A percentile compares a stretch with the other conserved stretches of the same genome.
These are phyloP conservation scores for Stomorhina lunata DNA, from an alignment of 2,888 invertebrate species.

Conservation along the genomic window DNA sequence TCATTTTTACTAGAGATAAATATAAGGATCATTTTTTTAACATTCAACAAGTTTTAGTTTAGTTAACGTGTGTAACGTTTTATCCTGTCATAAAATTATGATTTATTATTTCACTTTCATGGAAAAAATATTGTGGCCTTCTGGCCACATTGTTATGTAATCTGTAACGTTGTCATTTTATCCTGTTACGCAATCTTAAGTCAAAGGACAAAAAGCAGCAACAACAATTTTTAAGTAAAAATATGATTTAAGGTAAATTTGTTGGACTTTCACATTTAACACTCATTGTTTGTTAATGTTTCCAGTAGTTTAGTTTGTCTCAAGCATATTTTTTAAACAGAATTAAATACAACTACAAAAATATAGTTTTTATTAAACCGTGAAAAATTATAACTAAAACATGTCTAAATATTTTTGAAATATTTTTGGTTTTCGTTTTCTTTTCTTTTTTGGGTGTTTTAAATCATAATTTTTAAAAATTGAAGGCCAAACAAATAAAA, in stretches of 20 bases:
- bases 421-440: neutral
- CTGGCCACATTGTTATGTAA: constrained; percentile 47
- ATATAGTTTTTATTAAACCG: neutral
- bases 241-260: constrained; percentile 16
- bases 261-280: constrained; percentile 53
- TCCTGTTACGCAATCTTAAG: constrained; percentile 41
- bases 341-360: neutral
- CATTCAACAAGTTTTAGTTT: neutral
- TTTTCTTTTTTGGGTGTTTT: neutral
- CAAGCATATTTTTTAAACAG: neutral
- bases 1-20: too few species aligned
- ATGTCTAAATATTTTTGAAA: constrained; percentile 9
- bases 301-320: neutral
- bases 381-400: constrained; percentile 48
- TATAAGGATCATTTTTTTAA: constrained; percentile 20
- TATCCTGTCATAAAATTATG: constrained; percentile 64
- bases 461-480: neutral
- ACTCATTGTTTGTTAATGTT: constrained; percentile 37
- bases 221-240: constrained; percentile 12
- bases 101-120: constrained; percentile 61
- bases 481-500: constrained; percentile 30
- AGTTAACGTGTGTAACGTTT: neutral
- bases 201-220: neutral
- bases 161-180: constrained; percentile 22
- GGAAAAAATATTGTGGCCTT: constrained; percentile 43